A percentile compares a stretch with the other conserved stretches of the same genome.
phyloP scores from a whole-genome alignment of 2,113 vertebrate species.

The Nycticebus coucang region DNA sequence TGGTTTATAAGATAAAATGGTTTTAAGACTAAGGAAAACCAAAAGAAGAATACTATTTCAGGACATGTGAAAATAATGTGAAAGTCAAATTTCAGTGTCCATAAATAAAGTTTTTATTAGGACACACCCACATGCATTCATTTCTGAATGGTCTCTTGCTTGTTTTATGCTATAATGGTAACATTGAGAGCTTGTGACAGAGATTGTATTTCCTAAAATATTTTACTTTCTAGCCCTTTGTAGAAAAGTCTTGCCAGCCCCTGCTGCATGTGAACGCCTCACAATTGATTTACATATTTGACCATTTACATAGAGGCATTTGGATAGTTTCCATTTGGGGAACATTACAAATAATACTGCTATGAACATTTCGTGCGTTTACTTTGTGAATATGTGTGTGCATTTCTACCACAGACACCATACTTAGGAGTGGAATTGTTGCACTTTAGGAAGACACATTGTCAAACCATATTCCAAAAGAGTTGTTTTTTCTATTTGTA shows the following conservation, averaged over 20 bases:
- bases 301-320: background rate
- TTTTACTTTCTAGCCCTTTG: background rate
- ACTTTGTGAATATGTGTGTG: slow-evolving; percentile 7
- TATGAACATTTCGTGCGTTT: background rate
- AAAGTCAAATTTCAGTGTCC: background rate
- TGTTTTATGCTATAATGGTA: background rate
- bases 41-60: background rate
- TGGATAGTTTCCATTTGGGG: background rate
- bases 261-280: background rate
- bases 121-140: background rate
- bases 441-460: background rate
- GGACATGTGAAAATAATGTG: background rate
- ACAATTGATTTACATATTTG: background rate
- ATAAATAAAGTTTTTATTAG: background rate
- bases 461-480: background rate
- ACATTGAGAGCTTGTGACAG: background rate
- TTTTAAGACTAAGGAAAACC: background rate
- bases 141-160: background rate
- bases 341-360: background rate
- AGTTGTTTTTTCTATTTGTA: background rate
- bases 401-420: background rate
- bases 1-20: background rate
- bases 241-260: background rate
- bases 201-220: background rate
- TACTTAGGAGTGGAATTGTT: background rate